A percentile compares a stretch with the other conserved stretches of the same genome.
Evolutionary conservation across 2,113 vertebrate species (phyloP).

Genomic region (Pelmatolapia mariae): DNA sequence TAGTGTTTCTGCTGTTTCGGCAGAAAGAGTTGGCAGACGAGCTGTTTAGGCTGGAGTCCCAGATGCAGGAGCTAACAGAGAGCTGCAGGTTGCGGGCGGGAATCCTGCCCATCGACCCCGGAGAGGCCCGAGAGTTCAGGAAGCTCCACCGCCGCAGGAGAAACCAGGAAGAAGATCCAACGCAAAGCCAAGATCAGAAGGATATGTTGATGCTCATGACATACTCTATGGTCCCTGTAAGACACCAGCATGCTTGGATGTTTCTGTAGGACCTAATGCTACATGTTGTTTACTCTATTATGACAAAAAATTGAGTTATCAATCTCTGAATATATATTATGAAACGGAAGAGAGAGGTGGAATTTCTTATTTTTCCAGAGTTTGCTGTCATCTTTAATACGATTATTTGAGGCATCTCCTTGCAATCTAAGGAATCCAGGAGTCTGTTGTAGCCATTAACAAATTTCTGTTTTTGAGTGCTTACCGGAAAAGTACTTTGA

Average conservation of each 20-base stretch:
- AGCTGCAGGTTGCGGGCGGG: constrained; percentile 4
- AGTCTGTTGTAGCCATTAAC: constrained; percentile 19
- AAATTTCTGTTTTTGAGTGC: background rate
- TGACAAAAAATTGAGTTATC: background rate
- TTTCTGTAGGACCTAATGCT: background rate
- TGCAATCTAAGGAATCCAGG: constrained; percentile 9
- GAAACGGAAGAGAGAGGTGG: background rate
- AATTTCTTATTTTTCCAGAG: background rate
- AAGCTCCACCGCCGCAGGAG: constrained; percentile 68
- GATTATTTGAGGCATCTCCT: background rate
- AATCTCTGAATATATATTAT: background rate
- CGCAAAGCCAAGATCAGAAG: constrained; percentile 35
- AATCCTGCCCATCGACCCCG: background rate
- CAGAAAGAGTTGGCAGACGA: constrained; percentile 70
- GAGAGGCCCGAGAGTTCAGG: background rate
- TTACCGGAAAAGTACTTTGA: background rate
- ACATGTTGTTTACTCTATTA: background rate
- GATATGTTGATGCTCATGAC: constrained; percentile 81
- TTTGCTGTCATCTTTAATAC: background rate
- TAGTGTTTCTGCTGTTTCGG: constrained; percentile 71
- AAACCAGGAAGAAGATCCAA: constrained; percentile 46
- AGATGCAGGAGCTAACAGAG: constrained; percentile 42
- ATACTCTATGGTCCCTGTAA: constrained; percentile 86
- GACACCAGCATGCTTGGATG: background rate
- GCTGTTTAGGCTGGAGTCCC: constrained; percentile 65